phyloP scores from a whole-genome alignment of 1,140 invertebrate species.

The Philopotamus ludificatus region DNA sequence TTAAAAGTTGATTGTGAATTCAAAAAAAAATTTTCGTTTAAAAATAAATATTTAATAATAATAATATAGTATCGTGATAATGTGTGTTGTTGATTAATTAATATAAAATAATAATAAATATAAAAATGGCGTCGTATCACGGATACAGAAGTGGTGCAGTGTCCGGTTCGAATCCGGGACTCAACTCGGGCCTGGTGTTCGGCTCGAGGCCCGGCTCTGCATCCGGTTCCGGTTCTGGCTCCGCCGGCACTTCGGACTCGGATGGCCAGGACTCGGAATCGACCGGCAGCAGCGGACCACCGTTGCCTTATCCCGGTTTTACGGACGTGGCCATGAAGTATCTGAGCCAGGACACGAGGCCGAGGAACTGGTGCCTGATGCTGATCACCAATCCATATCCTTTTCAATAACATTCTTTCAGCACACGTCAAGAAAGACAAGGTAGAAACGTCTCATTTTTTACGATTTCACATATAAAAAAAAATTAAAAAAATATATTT shows the following conservation, averaged over 20 bases:
- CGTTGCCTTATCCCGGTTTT: slow-evolving; percentile 87
- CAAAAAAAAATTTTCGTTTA: too few relatives aligned
- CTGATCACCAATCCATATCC: slow-evolving; percentile 99
- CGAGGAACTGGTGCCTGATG: slow-evolving; percentile 88
- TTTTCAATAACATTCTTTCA: slow-evolving; percentile 72
- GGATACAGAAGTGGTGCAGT: slow-evolving; percentile 49
- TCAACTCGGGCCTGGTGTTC: slow-evolving; percentile 38
- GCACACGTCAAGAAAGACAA: too few relatives aligned
- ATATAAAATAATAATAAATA: slow-evolving; percentile 2
- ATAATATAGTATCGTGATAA: too few relatives aligned
- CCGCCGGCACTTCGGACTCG: slow-evolving; percentile 56
- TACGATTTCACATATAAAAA: not conserved
- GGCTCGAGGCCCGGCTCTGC: slow-evolving; percentile 53
- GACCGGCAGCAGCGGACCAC: slow-evolving; percentile 60
- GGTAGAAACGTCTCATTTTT: too few relatives aligned
- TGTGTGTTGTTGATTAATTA: too few relatives aligned
- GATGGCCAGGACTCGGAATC: slow-evolving; percentile 53
- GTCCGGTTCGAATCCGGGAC: slow-evolving; percentile 39
- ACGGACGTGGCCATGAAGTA: slow-evolving; percentile 78
- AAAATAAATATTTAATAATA: too few relatives aligned
- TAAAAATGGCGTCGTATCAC: slow-evolving; percentile 52
- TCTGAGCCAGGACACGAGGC: slow-evolving; percentile 80
- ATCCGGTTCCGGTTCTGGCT: slow-evolving; percentile 60
- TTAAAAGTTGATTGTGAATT: too few relatives aligned
- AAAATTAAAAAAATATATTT: not conserved